A percentile compares a stretch with the other conserved stretches of the same genome.
Evolutionary conservation across 1,140 invertebrate species (phyloP).

Genomic region (Neuroterus valhalla): DNA sequence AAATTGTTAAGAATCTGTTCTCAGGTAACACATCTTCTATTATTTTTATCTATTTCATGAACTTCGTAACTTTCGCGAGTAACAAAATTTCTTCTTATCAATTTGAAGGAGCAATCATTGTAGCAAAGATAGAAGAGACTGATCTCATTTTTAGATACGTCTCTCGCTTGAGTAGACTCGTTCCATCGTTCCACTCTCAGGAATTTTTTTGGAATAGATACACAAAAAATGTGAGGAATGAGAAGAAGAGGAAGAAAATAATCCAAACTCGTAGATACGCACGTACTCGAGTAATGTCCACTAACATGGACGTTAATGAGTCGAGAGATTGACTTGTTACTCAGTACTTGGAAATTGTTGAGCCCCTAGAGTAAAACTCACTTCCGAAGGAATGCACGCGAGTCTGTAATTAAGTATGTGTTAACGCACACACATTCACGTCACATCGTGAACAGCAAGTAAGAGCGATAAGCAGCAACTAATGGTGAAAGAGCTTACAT

Average conservation of each 20-base stretch:
- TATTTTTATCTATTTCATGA: no score
- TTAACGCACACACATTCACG: constrained; percentile 10
- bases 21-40: no score
- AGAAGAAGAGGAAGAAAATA: constrained; percentile 48
- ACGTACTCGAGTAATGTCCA: constrained; percentile 52
- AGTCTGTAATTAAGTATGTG: constrained; percentile 28
- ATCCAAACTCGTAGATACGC: constrained; percentile 46
- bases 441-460: constrained; percentile 2
- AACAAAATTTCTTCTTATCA: no score
- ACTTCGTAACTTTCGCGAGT: no score
- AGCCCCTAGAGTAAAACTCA: constrained; percentile 26
- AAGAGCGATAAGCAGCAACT: constrained; percentile 1
- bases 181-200: no score
- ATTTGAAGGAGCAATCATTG: no score
- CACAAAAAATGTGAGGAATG: background rate
- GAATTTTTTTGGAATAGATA: background rate
- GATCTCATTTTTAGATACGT: no score
- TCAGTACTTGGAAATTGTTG: constrained; percentile 46
- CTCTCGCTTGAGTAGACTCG: no score
- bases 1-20: no score
- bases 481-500: constrained; percentile 9
- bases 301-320: constrained; percentile 56
- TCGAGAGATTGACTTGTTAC: constrained; percentile 59
- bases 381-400: constrained; percentile 29
- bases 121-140: no score